Conservation (phyloP, 1,140 invertebrate species). For the Drosophila miranda region DNA sequence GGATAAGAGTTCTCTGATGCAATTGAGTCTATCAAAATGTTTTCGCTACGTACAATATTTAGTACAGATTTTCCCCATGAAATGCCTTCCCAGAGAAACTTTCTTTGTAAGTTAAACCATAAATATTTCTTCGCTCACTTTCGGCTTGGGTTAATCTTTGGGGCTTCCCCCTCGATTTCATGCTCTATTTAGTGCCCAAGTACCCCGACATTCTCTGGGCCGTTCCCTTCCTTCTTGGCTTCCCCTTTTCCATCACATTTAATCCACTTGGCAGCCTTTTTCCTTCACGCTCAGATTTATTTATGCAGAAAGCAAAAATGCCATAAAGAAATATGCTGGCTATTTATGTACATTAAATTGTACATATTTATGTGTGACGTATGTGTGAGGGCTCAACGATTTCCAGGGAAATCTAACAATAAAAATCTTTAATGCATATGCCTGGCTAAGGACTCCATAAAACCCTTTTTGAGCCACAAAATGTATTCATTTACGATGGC, state of each 20-base stretch:
- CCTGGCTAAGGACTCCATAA: slow-evolving; percentile 50
- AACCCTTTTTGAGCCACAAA: slow-evolving; percentile 44
- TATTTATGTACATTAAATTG: slow-evolving; percentile 11
- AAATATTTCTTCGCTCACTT: slow-evolving; percentile 23
- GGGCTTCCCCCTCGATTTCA: slow-evolving; percentile 17
- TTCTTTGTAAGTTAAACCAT: not conserved
- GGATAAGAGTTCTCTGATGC: too few species aligned
- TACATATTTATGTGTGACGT: not conserved
- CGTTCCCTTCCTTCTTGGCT: not conserved
- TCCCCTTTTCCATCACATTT: not conserved
- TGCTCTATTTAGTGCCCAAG: slow-evolving; percentile 38
- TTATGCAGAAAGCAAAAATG: slow-evolving; percentile 51
- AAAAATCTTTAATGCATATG: slow-evolving; percentile 77
- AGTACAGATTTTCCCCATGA: too few species aligned
- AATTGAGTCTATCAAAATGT: too few species aligned
- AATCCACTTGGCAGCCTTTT: slow-evolving; percentile 14
- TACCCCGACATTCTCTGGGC: slow-evolving; percentile 12
- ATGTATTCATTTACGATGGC: slow-evolving; percentile 49
- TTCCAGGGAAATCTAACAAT: slow-evolving; percentile 60
- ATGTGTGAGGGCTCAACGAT: slow-evolving; percentile 12
- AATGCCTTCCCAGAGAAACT: not conserved
- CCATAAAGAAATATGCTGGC: slow-evolving; percentile 61
- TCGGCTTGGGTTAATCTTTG: not conserved
- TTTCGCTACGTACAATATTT: too few species aligned
- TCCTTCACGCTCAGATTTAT: slow-evolving; percentile 56